Base-by-base conservation (phyloP, 37 sponge, comb jelly and placozoan species). In the Amphimedon queenslandica region DNA sequence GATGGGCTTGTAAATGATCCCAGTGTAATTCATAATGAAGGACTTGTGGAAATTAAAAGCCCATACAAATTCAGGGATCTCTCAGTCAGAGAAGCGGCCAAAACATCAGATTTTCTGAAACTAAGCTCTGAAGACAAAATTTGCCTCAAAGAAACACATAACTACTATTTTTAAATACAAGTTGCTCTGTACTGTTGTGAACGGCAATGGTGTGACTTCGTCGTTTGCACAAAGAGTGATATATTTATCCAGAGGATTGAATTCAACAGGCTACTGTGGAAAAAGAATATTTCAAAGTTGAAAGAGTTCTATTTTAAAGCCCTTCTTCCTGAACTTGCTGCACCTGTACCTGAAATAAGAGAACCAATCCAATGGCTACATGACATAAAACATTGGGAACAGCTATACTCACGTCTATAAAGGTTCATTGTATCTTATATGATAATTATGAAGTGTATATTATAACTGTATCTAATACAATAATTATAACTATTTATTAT, bases 1-100 rank as follows among this genome's bases (percentile, higher is more conserved):
- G 73, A 73, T 73, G 73, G 73, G 23, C 33, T 73, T 4, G 73
- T 73, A 24, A 28, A 30, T 56, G 73, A 73, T 55, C 73, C 73
- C 1, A 2, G 5, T 2, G 3, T 30, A 36, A 43, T 11, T 39
- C 6, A 51, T 55, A 57, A 57, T 4, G 11, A 57, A 6, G 73
- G 73, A 73, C 10, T 73, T 25, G 73, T 55, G 2, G 73, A 73
- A n/a, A 8, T 34, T 32, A 73, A 73, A 57, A 73, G 56, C 53
- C 58, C 58, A 31, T 55, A 73, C 36, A 33, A 8, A 1, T 3
- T 28, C 8, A 55, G 58, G 42, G n/a, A 73, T 21, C 2, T 30
- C 2, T 8, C 34, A 5, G 2, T 57, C 18, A 13, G 56, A 10
- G 37, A 55, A 56, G 73, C 73, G 6, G 73, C 58, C 2, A 66